phyloP scores from a whole-genome alignment of 2,888 invertebrate species.

The Leptopterna dolabrata region DNA sequence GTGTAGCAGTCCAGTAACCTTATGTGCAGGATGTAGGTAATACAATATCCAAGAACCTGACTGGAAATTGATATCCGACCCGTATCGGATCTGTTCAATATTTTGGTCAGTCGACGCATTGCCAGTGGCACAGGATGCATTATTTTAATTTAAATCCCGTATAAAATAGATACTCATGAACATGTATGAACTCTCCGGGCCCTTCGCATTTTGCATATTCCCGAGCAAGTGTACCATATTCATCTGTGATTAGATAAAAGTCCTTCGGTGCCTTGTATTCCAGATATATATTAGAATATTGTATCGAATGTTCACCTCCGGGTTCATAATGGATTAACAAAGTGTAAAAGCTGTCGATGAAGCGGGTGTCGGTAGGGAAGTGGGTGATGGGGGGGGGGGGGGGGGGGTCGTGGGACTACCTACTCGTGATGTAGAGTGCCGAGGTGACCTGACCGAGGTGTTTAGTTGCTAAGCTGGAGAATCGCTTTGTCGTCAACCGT shows the following conservation, averaged over 20 bases:
- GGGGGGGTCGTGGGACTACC: background rate
- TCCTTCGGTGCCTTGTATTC: background rate
- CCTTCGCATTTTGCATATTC: background rate
- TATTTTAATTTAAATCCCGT: background rate
- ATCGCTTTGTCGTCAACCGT: background rate
- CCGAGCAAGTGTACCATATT: background rate
- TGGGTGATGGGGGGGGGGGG: background rate
- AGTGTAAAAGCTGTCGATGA: background rate
- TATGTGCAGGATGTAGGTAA: too few relatives aligned
- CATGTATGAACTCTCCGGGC: background rate
- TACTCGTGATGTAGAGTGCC: background rate
- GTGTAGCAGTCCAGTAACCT: too few relatives aligned
- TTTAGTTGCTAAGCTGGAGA: background rate
- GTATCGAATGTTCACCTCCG: background rate
- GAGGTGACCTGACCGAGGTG: background rate
- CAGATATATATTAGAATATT: background rate
- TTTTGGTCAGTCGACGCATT: background rate
- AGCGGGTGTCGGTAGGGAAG: background rate
- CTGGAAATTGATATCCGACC: background rate
- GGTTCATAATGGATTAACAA: slow-evolving; percentile 3
- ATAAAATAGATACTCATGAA: background rate
- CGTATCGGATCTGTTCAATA: background rate
- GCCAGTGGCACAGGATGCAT: background rate
- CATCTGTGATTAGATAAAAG: background rate
- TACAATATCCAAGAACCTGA: background rate